A percentile compares a stretch with the other conserved stretches of the same genome.
Evolutionary conservation across 2,888 invertebrate species (phyloP).

Genomic region (Homarus gammarus): DNA sequence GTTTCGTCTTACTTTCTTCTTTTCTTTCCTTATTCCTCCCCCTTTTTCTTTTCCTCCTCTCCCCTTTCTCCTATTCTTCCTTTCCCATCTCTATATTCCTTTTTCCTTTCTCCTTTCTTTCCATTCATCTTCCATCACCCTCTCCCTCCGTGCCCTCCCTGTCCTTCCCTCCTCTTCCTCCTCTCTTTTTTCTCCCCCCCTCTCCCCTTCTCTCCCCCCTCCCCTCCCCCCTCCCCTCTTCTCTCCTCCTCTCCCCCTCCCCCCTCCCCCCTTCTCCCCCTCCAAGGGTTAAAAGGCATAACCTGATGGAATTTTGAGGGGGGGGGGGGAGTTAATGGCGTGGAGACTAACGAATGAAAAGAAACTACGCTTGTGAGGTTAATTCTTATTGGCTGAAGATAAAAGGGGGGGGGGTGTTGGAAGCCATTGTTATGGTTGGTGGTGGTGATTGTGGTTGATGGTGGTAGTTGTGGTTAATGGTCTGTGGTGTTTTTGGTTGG

Average conservation of each 20-base stretch:
- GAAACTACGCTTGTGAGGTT: no score
- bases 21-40: no score
- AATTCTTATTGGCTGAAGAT: no score
- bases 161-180: background rate
- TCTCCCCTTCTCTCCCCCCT: background rate
- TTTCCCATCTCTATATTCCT: no score
- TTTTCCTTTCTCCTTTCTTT: no score
- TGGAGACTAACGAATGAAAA: background rate
- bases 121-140: no score
- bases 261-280: background rate
- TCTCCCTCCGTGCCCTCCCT: background rate
- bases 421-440: background rate
- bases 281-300: background rate
- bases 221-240: background rate
- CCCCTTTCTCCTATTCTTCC: no score
- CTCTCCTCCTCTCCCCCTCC: background rate
- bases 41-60: no score
- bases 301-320: background rate
- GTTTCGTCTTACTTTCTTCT: no score
- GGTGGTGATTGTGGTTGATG: no score
- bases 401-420: background rate
- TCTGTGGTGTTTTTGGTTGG: no score
- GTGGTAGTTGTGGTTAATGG: no score
- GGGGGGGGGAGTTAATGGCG: background rate
- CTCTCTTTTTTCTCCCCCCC: background rate